Base-by-base conservation (phyloP, 2,113 vertebrate genomes). In the Mastomys natalensis region DNA sequence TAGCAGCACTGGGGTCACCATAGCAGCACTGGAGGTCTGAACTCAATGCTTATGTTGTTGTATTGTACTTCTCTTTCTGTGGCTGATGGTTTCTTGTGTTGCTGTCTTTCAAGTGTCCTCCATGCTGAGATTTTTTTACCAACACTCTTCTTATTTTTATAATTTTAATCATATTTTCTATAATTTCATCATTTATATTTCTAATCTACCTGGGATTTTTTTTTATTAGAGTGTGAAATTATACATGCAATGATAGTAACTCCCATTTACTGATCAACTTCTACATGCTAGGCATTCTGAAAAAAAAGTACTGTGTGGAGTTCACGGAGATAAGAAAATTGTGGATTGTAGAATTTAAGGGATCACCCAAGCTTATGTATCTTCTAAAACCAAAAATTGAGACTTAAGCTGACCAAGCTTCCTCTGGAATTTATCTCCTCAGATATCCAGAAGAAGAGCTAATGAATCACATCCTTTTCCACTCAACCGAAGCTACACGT, bases 91-190 rank as follows among this genome's bases (percentile, higher is more conserved):
- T 87, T 94, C 64, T 45, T 55, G 5, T 60, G 26, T 81, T 77
- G 31, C 55, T 62, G 9, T 45, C 22, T 68, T 40, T 34, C 43
- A 53, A 62, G 11, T 80, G 29, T 87, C 31, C 12, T 81, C 51
- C 19, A 94, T 73, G 91, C 22, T 72, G 58, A 96, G 51, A 60
- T 78, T 81, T 78, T 81, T 55, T 58, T 81, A 86, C 37, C 89
- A 81, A 89, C 82, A 90, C 9, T 51, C 40, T 66, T 17, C 37
- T 48, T 87, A 74, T 68, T 85, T 95, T 72, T 68, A 68, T 68
- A 68, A 34, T 34, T 34, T 68, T 68, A 24, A 68, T 34, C 64
- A 34, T 29, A 29, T 68, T 68, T 96, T 66, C 16, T 53, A 26
- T 92, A 40, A 82, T 53, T 76, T 37, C 43, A 70, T 74, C 74